Conservation (phyloP, 2,113 vertebrate genomes). For the Scolopax mira region DNA sequence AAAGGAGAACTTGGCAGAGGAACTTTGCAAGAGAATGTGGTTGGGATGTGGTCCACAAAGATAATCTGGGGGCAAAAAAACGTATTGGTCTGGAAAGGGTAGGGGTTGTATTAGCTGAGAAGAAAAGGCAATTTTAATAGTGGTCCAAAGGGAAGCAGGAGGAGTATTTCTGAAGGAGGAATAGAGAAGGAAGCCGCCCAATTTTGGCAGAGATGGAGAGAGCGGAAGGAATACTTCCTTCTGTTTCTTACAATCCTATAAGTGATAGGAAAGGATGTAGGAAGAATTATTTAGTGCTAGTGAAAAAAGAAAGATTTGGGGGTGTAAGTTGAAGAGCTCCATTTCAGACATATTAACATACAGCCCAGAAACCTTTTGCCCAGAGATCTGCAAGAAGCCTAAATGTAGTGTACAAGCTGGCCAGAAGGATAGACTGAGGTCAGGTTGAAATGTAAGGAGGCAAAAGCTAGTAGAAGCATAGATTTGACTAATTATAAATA, state of each 20-base stretch:
- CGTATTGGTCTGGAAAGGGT: background rate
- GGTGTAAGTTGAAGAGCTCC: background rate
- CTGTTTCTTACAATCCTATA: background rate
- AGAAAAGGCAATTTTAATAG: background rate
- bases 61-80: background rate
- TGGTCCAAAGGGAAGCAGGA: background rate
- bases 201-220: background rate
- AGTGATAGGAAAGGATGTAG: background rate
- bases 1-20: background rate
- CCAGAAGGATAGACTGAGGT: background rate
- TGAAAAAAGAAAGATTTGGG: background rate
- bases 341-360: background rate
- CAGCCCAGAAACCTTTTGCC: background rate
- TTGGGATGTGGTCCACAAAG: background rate
- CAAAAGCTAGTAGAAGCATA: background rate
- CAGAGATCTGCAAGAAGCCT: background rate
- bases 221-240: background rate
- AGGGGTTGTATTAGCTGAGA: background rate
- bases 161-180: background rate
- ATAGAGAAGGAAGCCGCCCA: background rate
- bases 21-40: background rate
- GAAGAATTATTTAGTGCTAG: background rate
- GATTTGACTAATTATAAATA: background rate
- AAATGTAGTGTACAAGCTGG: background rate
- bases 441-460: background rate